Conservation (phyloP, 2,888 invertebrate genomes). For the Nomada fucata region DNA sequence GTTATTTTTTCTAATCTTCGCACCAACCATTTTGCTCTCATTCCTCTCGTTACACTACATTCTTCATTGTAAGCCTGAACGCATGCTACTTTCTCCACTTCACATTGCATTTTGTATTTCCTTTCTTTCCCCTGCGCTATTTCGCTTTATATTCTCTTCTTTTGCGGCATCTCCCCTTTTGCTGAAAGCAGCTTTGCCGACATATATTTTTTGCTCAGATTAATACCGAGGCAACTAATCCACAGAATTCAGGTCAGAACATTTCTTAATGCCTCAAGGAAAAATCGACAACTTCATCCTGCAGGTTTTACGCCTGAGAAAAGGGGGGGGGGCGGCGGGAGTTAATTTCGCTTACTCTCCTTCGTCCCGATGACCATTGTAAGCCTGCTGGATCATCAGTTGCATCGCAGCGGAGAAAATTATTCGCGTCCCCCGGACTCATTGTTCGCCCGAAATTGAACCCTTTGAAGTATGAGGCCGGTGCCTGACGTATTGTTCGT, state of each 20-base stretch:
- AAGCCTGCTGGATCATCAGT: conserved; percentile 5
- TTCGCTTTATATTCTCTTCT: not conserved
- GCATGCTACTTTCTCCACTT: too few relatives aligned
- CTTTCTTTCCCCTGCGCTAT: not conserved
- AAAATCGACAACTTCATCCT: conserved; percentile 23
- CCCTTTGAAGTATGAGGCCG: conserved; percentile 28
- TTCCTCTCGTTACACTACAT: too few relatives aligned
- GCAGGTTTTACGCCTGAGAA: not conserved
- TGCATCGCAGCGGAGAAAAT: conserved; percentile 36
- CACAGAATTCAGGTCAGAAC: conserved; percentile 70
- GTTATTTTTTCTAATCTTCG: too few relatives aligned
- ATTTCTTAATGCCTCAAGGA: conserved; percentile 41
- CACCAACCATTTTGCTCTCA: too few relatives aligned
- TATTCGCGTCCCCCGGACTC: conserved; percentile 36
- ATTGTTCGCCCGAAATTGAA: conserved; percentile 51
- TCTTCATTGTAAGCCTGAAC: too few relatives aligned
- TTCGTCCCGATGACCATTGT: conserved; percentile 30
- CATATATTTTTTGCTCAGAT: conserved; percentile 56
- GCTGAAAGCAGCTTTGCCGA: not conserved
- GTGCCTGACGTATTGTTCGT: conserved; percentile 38
- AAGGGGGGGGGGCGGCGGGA: not conserved
- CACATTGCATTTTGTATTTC: too few relatives aligned
- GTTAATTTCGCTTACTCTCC: conserved; percentile 40
- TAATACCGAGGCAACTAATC: conserved; percentile 67
- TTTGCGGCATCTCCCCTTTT: not conserved